Evolutionary conservation across 2,113 vertebrate genomes (phyloP), one percentile per base, ranked within the genome.

Genomic region (Gila orcuttii): DNA sequence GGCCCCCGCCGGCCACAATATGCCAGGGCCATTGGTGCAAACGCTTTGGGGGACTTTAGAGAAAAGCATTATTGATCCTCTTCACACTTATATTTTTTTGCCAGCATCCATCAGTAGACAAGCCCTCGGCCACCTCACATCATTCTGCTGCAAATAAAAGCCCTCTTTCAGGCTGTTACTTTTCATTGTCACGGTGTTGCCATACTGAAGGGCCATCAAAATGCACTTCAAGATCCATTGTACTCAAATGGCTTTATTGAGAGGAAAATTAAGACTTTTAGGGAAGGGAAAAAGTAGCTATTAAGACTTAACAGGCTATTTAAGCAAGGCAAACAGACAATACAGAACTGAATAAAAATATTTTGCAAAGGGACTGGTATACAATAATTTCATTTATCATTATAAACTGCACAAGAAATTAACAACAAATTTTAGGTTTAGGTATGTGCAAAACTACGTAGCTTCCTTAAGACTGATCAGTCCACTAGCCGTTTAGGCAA

Each of bases 41-140:
- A 25, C 45, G 59, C 82, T 87, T 73, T 36, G 47, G 60, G 64
- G 76, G 71, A 73, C 87, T 52, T 74, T 81, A 78, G 52, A 87
- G 81, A 84, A 88, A 78, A 85, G 84, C 77, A 74, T 68, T 87
- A 86, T 84, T 85, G 86, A 86, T 89, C 84, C 36, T 79, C 81
- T 86, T 86, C 78, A 86, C 50, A 84, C 66, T 60, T 47, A 71
- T 66, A 25, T 39, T 64, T 79, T 57, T 78, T 52, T 17, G 83
- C 80, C 68, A 80, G 84, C 79, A 79, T 78, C 88, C 85, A 87
- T 89, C 88, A 87, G 39, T 68, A 45, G 78, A 71, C 47, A 25
- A 64, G 78, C 69, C 57, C 75, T 74, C 47, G 21, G 82, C 45
- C 62, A 82, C 79, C 79, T 82, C 80, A 52, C 62, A 52, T 82